Percentiles rank a stretch among this genome's conserved stretches.
Evolutionary conservation across 2,113 vertebrate species (phyloP).

Genomic region (Heliornis fulica): DNA sequence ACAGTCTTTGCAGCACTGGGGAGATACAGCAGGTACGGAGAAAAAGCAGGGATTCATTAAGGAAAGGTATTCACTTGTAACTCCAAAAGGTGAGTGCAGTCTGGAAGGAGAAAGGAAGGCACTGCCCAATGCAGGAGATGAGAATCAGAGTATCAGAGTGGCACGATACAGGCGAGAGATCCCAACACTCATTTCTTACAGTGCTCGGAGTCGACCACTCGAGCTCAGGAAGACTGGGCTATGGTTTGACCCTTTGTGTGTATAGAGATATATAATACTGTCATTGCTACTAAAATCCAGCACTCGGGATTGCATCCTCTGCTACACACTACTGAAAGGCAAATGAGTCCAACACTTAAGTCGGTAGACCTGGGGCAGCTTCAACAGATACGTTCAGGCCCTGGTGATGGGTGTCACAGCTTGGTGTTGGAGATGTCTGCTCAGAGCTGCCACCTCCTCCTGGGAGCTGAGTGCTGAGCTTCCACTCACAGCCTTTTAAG

Average conservation of each 20-base stretch:
- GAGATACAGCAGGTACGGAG: neutral
- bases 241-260: neutral
- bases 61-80: neutral
- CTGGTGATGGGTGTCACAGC: neutral
- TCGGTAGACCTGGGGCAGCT: neutral
- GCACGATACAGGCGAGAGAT: neutral
- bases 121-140: neutral
- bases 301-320: neutral
- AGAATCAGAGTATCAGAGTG: neutral
- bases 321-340: neutral
- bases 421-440: neutral
- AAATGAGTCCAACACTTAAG: neutral
- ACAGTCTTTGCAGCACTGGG: neutral
- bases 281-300: neutral
- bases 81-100: neutral
- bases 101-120: neutral
- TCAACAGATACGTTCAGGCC: neutral
- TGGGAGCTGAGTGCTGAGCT: neutral
- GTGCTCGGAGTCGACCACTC: neutral
- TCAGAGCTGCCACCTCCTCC: neutral
- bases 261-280: neutral
- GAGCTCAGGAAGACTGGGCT: neutral
- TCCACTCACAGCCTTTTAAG: neutral
- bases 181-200: neutral
- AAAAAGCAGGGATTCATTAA: neutral